Percentiles rank a stretch among this genome's conserved stretches.
Conservation (phyloP, 2,797 vertebrate genomes). For the Phrynocephalus vlangalii region DNA sequence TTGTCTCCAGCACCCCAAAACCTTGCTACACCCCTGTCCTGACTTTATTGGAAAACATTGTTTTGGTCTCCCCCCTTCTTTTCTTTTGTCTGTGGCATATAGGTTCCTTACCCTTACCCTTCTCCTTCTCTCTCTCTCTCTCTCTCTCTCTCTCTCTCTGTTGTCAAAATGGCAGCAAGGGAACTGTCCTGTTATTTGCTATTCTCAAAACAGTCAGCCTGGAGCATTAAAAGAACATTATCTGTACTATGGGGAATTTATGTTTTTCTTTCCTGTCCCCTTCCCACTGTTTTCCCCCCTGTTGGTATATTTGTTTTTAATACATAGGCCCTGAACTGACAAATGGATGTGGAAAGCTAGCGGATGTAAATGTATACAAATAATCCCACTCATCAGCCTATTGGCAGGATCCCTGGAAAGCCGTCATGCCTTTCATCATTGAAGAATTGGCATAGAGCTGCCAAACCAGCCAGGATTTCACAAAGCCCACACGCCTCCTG, state of each 20-base stretch:
- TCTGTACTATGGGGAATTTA: not conserved
- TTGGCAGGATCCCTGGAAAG: not conserved
- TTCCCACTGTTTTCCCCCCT: not conserved
- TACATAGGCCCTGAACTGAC: not conserved
- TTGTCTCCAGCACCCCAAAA: too few relatives aligned
- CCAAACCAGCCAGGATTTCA: not conserved
- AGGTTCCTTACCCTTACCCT: not conserved
- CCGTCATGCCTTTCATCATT: not conserved
- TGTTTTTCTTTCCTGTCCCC: constrained; percentile 4
- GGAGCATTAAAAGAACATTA: not conserved
- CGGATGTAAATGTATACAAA: not conserved
- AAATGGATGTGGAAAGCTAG: constrained; percentile 2
- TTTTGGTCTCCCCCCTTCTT: not conserved
- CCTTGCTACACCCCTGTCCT: too few relatives aligned
- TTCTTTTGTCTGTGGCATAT: not conserved
- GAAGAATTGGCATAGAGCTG: not conserved
- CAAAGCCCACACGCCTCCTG: not conserved
- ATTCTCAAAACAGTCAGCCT: constrained; percentile 31
- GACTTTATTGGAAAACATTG: not conserved
- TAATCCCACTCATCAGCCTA: not conserved
- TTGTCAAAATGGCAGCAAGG: constrained; percentile 29
- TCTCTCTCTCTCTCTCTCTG: too few relatives aligned
- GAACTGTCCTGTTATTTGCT: not conserved
- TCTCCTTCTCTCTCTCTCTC: not conserved
- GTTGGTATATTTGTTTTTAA: constrained; percentile 4